These are phyloP conservation scores for Podiceps cristatus DNA, from an alignment of 2,113 vertebrate genomes.

Conservation along the genomic window DNA sequence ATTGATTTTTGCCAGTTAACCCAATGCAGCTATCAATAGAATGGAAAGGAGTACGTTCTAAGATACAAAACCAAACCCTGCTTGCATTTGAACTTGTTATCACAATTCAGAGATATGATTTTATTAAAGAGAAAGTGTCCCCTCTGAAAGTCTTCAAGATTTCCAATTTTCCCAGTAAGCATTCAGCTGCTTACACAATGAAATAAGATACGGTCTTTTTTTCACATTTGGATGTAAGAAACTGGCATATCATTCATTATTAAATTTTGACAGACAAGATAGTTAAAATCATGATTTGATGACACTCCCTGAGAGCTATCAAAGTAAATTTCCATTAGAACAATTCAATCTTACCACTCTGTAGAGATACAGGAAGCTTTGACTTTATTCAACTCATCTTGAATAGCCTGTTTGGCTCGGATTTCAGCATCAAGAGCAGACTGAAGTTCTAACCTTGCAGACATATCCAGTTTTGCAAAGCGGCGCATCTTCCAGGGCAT, in stretches of 20 bases:
- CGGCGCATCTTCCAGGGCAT: conserved; percentile 99
- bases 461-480: conserved; percentile 98
- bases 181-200: neutral
- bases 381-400: conserved; percentile 96
- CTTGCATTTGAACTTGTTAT: neutral
- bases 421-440: conserved; percentile 97
- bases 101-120: neutral
- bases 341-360: conserved; percentile 86
- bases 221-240: neutral
- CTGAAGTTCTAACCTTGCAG: conserved; percentile 94
- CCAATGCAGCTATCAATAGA: neutral
- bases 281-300: neutral
- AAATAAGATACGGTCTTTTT: neutral
- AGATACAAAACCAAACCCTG: neutral
- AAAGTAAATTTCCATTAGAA: neutral
- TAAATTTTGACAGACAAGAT: neutral
- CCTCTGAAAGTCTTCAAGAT: neutral
- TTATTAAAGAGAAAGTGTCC: neutral
- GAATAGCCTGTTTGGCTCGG: conserved; percentile 94
- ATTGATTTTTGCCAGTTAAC: neutral
- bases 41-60: neutral
- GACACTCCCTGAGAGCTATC: neutral
- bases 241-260: neutral
- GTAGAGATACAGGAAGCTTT: conserved; percentile 93
- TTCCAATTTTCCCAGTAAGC: neutral